A percentile compares a stretch with the other conserved stretches of the same genome.
Evolutionary conservation across 2,797 vertebrate species (phyloP).

Genomic region (Steatocranus sp.): DNA sequence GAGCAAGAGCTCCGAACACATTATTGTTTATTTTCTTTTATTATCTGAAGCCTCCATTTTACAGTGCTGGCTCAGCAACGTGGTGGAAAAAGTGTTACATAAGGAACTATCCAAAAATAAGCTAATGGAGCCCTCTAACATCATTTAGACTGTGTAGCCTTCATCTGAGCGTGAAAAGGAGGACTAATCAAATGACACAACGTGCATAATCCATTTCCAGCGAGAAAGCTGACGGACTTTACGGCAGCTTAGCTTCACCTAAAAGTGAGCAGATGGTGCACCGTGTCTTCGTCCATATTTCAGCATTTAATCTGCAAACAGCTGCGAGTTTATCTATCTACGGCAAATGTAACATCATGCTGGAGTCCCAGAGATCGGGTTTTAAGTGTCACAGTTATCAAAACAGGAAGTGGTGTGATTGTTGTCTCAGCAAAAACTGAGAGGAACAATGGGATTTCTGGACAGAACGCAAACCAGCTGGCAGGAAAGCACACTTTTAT

Average conservation of each 20-base stretch:
- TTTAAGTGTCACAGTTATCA: conserved; percentile 60
- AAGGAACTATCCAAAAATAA: neutral
- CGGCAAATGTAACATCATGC: neutral
- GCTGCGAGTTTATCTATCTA: conserved; percentile 16
- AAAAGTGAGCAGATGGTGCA: neutral
- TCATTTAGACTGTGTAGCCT: neutral
- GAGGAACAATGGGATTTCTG: conserved; percentile 79
- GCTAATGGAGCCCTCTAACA: neutral
- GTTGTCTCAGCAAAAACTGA: conserved; percentile 78
- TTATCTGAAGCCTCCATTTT: conserved; percentile 14
- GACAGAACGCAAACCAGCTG: conserved; percentile 77
- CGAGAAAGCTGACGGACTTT: neutral
- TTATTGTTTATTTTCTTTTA: conserved; percentile 40
- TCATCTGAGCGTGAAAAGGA: neutral
- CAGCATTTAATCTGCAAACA: neutral
- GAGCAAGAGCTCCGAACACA: conserved; percentile 2
- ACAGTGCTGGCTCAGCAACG: neutral
- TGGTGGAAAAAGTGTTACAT: conserved; percentile 10
- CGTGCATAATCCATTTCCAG: neutral
- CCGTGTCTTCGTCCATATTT: neutral
- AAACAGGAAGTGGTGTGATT: conserved; percentile 74
- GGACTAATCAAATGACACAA: neutral
- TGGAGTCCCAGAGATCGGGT: conserved; percentile 32
- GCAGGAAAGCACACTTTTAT: conserved; percentile 80
- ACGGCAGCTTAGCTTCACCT: neutral